Conservation (phyloP, 2,888 invertebrate genomes). For the Rhorus exstirpatorius region DNA sequence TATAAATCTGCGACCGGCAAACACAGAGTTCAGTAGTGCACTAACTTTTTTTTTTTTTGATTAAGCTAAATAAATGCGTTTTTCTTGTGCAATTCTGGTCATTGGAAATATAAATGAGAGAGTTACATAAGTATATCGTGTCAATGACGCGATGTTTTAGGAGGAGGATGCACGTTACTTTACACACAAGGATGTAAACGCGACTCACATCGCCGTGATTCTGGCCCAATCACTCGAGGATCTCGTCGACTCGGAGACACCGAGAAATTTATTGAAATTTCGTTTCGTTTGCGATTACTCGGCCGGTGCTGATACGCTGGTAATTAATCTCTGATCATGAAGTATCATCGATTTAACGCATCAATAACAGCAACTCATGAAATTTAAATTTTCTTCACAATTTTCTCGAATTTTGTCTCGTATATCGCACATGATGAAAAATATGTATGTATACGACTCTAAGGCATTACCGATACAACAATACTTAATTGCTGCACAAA, state of each 20-base stretch:
- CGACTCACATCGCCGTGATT: conserved; percentile 92
- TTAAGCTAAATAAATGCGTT: too few species aligned
- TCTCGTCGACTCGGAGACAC: conserved; percentile 93
- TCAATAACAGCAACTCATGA: background rate
- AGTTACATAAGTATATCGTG: background rate
- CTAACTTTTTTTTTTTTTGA: too few species aligned
- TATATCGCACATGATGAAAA: too few species aligned
- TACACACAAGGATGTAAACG: conserved; percentile 91
- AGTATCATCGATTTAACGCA: too few species aligned
- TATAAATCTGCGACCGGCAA: too few species aligned
- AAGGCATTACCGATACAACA: conserved; percentile 64
- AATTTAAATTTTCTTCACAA: too few species aligned
- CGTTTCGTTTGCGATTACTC: conserved; percentile 92
- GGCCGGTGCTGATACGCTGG: conserved; percentile 89
- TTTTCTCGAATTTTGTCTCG: background rate
- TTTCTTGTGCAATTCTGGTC: too few species aligned
- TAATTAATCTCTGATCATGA: conserved; percentile 80
- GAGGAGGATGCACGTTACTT: conserved; percentile 92
- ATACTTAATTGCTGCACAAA: conserved; percentile 69
- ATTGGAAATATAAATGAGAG: background rate
- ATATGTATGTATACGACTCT: background rate
- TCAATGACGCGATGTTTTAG: conserved; percentile 81
- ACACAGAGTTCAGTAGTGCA: too few species aligned
- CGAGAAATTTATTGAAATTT: conserved; percentile 94
- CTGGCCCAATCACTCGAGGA: conserved; percentile 93